Evolutionary conservation across 2,113 vertebrate species (phyloP), one percentile per base, ranked within the genome.

Genomic region (Girardinichthys multiradiatus): DNA sequence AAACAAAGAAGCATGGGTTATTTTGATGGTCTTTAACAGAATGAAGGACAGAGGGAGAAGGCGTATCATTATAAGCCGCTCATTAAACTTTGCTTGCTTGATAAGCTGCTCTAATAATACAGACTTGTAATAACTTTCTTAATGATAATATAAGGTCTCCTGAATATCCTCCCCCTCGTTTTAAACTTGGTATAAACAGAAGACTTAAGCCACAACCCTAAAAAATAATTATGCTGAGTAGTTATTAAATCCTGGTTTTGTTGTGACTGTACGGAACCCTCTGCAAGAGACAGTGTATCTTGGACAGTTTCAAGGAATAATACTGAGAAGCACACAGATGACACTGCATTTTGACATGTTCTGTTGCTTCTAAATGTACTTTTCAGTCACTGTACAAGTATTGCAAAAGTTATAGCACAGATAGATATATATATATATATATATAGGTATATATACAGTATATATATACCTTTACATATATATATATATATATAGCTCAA

Each of bases 1-100:
- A 72, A 85, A 57, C 83, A 84, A 83, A 76, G 67, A 68, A 65
- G 31, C 81, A 65, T 82, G 74, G 79, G 72, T 84, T 86, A 72
- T 77, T 71, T 70, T 70, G 77, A 82, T n/a, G 62, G 30, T 58
- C 39, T 60, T 63, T 79, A 74, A 87, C 82, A 81, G 82, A 63
- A 58, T 68, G 60, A 33, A 64, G 54, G 39, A 64, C 69, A 64
- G 68, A 76, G 1, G 45, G 21, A 57, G 33, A 48, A 6, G 29
- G n/a, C 14, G 21, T 29, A 79, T 42, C 39, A 42, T 42, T 77
- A 86, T 86, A 77, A 83, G 79, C 80, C 59, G 74, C 82, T 85
- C 67, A 66, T 64, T 75, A 69, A 69, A 35, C 65, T 72, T 65
- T 72, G 31, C 57, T 64, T 62, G 29, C 61, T 61, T 62, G 68